Conservation (phyloP, 1,140 invertebrate species). For the Apolygus lucorum region DNA sequence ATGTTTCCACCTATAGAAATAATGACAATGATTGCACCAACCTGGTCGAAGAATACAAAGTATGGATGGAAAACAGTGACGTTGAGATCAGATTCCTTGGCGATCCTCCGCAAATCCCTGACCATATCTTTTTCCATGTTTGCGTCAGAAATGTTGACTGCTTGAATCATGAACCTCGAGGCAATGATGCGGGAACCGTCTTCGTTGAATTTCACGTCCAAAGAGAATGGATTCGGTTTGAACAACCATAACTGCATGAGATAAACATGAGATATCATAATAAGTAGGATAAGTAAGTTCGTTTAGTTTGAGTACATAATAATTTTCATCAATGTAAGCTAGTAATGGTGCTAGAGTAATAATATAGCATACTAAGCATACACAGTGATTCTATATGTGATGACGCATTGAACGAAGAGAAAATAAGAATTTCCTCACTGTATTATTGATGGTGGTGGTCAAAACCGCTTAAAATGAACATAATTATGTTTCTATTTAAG, state of each 20-base stretch:
- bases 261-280: too few relatives aligned
- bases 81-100: constrained; percentile 65
- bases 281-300: too few relatives aligned
- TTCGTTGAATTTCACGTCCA: constrained; percentile 79
- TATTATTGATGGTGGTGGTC: too few relatives aligned
- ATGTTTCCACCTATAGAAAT: not conserved
- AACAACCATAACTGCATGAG: constrained; percentile 54
- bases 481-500: too few relatives aligned
- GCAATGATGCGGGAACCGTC: constrained; percentile 63
- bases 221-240: constrained; percentile 59
- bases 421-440: too few relatives aligned
- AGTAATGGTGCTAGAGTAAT: too few relatives aligned
- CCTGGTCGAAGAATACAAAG: constrained; percentile 90
- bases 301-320: too few relatives aligned
- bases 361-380: too few relatives aligned
- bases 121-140: constrained; percentile 90
- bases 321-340: too few relatives aligned
- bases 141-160: constrained; percentile 77
- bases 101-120: constrained; percentile 64
- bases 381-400: too few relatives aligned
- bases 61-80: constrained; percentile 90
- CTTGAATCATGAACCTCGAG: constrained; percentile 79
- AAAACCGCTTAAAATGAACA: too few relatives aligned
- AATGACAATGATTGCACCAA: constrained; percentile 34
- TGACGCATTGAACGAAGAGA: too few relatives aligned